These are phyloP conservation scores for Camponotus fellah DNA, from an alignment of 2,888 invertebrate genomes.

Conservation along the genomic window DNA sequence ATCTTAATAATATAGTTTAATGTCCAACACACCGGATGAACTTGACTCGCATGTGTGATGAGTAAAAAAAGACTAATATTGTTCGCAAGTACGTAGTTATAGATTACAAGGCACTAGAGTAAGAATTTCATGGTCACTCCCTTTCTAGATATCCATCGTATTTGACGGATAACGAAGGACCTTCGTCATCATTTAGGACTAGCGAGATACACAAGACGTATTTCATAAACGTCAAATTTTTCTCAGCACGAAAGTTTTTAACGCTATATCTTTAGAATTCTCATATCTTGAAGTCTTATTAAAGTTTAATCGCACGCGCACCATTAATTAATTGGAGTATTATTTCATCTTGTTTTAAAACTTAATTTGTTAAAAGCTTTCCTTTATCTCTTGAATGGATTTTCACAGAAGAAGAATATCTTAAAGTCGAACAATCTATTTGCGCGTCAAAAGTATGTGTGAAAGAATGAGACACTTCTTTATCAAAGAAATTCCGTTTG, in stretches of 20 bases:
- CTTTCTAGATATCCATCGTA: constrained; percentile 30
- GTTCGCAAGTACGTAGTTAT: constrained; percentile 42
- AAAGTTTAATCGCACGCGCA: background rate
- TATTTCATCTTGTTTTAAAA: background rate
- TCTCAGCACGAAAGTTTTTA: constrained; percentile 5
- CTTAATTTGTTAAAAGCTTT: background rate
- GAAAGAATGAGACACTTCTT: constrained; percentile 24
- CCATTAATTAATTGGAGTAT: background rate
- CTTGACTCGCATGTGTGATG: background rate
- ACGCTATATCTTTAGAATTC: background rate
- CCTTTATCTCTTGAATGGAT: background rate
- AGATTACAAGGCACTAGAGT: constrained; percentile 74
- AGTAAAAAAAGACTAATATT: constrained; percentile 11
- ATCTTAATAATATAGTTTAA: constrained; percentile 9
- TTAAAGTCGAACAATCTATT: background rate
- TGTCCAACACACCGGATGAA: background rate
- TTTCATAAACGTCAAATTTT: constrained; percentile 2
- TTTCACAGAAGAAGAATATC: background rate
- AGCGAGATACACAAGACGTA: constrained; percentile 10
- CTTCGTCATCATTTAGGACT: constrained; percentile 36
- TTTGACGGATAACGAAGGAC: constrained; percentile 24
- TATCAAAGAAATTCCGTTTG: constrained; percentile 9
- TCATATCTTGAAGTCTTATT: background rate
- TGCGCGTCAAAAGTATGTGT: constrained; percentile 6
- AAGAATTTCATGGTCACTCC: constrained; percentile 61